Base-by-base conservation (phyloP, 2,797 vertebrate genomes). In the Percopsis omiscomaycus region DNA sequence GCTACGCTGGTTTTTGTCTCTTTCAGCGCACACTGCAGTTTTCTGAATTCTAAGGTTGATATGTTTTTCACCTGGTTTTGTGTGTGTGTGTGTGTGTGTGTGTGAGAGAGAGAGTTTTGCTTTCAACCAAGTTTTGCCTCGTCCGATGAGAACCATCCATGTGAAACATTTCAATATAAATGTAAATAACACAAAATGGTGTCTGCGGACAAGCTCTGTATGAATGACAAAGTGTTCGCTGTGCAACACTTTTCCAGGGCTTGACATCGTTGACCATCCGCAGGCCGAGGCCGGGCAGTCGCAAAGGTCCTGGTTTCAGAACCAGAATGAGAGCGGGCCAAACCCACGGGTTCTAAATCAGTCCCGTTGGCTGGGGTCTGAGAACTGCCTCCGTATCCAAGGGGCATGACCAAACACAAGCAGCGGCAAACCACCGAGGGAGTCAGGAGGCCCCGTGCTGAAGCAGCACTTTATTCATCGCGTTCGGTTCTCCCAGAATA, bases 401-500 rank as follows among this genome's bases (percentile, higher is more conserved):
- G 11, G 46, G 74, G 52, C 66, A 76, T 51, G 65, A 79, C 74
- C 76, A 72, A 85, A 83, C 79, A 81, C 65, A 73, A 74, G 79
- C 61, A 71, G 81, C 66, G 68, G 49, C 63, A 76, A 82, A 68
- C 61, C 56, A 58, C 63, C 49, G 37, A 0, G 22, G 68, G 64
- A 57, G 56, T 58, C 69, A 58, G 57, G 54, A 56, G 58, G 82
- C 47, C 57, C 47, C 55, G 56, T 76, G 82, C 83, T 83, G 83
- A 87, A 62, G 66, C 77, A 73, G 79, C 80, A 74, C 81, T 84
- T 82, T 69, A 52, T 66, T 75, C 55, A 63, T 3, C 44, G 62
- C 47, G 61, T 53, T 54, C 49, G 47, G 71, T 73, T 69, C 78
- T 45, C 71, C 89, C 86, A 86, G 81, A 88, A 80, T 42, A 42